phyloP scores from a whole-genome alignment of 2,888 invertebrate species.

The Lutraria lutraria region DNA sequence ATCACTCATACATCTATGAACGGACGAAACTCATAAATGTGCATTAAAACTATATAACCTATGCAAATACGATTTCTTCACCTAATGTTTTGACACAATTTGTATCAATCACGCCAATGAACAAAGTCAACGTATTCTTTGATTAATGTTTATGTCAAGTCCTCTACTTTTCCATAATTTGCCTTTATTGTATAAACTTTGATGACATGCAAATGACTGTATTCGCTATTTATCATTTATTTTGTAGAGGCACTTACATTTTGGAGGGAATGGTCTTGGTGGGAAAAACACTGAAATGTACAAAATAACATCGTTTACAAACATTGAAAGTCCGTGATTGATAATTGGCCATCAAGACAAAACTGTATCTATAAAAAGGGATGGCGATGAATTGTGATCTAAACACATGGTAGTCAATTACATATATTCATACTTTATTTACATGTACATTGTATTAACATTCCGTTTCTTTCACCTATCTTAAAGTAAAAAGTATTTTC shows the following conservation, averaged over 20 bases:
- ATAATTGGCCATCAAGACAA: no score
- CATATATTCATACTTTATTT: no score
- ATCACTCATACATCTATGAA: background rate
- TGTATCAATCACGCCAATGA: background rate
- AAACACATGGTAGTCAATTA: no score
- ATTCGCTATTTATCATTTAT: background rate
- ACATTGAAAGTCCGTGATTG: background rate
- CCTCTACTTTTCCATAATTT: background rate
- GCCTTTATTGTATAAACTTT: background rate
- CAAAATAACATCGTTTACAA: background rate
- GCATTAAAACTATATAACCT: background rate
- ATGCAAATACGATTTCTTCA: background rate
- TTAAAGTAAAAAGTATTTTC: no score
- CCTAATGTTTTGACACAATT: background rate
- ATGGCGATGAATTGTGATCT: no score
- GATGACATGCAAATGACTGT: background rate
- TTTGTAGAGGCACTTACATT: constrained; percentile 26
- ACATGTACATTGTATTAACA: no score
- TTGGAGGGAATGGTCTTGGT: constrained; percentile 23
- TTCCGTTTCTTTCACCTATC: no score
- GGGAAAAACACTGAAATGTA: constrained; percentile 33
- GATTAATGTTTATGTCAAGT: background rate
- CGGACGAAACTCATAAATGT: background rate
- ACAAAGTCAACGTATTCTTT: constrained; percentile 7
- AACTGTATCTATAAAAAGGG: no score